Evolutionary conservation across 2,113 vertebrate species (phyloP).

Genomic region (Sakesphorus luctuosus): DNA sequence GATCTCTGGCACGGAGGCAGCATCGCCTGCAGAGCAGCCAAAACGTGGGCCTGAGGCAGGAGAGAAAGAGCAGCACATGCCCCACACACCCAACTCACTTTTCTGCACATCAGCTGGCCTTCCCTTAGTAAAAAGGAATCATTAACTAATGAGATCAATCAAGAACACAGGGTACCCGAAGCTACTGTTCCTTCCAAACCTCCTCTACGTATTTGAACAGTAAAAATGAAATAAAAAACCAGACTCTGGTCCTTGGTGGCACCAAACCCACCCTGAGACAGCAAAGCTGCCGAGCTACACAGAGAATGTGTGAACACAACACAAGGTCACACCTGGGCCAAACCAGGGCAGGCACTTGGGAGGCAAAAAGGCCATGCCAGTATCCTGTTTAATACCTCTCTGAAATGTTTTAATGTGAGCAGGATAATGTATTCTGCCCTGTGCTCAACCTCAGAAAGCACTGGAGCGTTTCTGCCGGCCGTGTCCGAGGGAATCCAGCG

Average conservation of each 20-base stretch:
- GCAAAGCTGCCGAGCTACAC: neutral
- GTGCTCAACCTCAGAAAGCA: neutral
- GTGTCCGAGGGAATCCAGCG: constrained; percentile 3
- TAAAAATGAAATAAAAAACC: neutral
- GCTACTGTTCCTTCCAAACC: neutral
- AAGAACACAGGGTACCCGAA: neutral
- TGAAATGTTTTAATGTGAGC: neutral
- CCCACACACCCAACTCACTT: neutral
- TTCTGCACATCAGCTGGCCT: neutral
- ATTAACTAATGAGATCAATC: neutral
- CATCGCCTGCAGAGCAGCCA: neutral
- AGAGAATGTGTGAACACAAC: neutral
- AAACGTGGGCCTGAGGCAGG: neutral
- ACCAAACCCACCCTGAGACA: neutral
- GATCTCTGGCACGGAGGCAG: constrained; percentile 34
- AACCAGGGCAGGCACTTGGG: neutral
- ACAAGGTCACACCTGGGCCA: neutral
- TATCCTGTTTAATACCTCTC: neutral
- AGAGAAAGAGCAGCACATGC: neutral
- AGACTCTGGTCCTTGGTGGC: neutral
- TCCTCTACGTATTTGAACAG: neutral
- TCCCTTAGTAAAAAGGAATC: neutral
- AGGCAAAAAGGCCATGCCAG: neutral
- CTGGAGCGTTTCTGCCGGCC: neutral
- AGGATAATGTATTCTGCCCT: neutral